These are phyloP conservation scores for Mercenaria mercenaria DNA, from an alignment of 1,140 invertebrate species.

Conservation along the genomic window DNA sequence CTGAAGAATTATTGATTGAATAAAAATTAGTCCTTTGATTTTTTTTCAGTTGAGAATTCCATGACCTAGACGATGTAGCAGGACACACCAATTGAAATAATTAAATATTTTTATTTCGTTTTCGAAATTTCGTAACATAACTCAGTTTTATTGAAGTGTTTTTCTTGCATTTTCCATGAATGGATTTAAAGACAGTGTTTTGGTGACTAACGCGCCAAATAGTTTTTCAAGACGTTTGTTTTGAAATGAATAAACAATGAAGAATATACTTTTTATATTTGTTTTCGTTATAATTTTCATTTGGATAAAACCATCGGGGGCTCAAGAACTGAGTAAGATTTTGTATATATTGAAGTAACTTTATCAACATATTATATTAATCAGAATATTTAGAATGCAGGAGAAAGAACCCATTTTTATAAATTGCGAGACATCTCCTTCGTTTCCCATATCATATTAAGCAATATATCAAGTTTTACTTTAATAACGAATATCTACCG, in stretches of 20 bases:
- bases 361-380: too few species aligned
- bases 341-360: not conserved
- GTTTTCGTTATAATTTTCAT: not conserved
- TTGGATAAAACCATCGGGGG: not conserved
- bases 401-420: not conserved
- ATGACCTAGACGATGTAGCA: not conserved
- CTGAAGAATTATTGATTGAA: not conserved
- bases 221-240: not conserved
- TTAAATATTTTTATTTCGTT: not conserved
- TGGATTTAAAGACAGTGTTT: not conserved
- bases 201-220: not conserved
- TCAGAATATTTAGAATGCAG: too few species aligned
- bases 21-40: slow-evolving; percentile 6
- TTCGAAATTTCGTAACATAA: not conserved
- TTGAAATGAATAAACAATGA: not conserved
- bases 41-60: not conserved
- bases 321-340: not conserved
- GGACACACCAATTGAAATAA: not conserved
- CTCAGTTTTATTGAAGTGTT: not conserved
- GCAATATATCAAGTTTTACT: not conserved
- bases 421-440: not conserved
- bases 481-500: not conserved
- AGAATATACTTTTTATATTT: not conserved
- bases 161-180: not conserved
- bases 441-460: not conserved